Evolutionary conservation across 2,113 vertebrate species (phyloP).

Genomic region (Notechis scutatus): DNA sequence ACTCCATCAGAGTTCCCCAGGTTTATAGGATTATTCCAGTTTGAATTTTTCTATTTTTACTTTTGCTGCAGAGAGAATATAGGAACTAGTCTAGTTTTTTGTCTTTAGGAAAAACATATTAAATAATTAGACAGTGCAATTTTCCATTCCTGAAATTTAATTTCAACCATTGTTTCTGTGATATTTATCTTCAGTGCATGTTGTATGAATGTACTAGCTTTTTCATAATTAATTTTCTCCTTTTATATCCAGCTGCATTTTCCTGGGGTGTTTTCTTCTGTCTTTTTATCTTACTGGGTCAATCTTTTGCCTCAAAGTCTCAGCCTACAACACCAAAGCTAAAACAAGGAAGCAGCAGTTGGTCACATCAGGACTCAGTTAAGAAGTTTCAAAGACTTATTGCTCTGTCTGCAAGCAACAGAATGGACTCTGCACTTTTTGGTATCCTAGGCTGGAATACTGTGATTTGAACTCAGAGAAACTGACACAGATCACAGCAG

Average conservation of each 20-base stretch:
- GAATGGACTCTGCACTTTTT: background rate
- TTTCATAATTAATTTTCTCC: conserved; percentile 22
- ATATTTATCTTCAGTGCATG: background rate
- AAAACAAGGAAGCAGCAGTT: background rate
- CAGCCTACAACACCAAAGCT: conserved; percentile 8
- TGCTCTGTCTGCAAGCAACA: background rate
- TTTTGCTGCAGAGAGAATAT: background rate
- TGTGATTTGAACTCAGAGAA: background rate
- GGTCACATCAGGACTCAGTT: background rate
- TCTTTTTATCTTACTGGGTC: conserved; percentile 32
- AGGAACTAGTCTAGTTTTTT: background rate
- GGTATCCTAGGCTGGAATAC: background rate
- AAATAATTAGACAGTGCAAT: background rate
- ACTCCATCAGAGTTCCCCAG: background rate
- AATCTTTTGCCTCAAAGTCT: background rate
- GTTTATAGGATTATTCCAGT: background rate
- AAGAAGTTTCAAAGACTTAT: background rate
- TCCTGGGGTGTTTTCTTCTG: conserved; percentile 23
- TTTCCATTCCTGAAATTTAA: background rate
- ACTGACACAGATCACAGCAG: background rate
- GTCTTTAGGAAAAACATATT: background rate
- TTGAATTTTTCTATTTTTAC: background rate
- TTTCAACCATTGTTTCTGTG: background rate
- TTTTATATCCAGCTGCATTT: conserved; percentile 34
- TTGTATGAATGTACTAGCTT: background rate